These are phyloP conservation scores for Bugulina stolonifera DNA, from an alignment of 2,888 invertebrate genomes.

Conservation along the genomic window DNA sequence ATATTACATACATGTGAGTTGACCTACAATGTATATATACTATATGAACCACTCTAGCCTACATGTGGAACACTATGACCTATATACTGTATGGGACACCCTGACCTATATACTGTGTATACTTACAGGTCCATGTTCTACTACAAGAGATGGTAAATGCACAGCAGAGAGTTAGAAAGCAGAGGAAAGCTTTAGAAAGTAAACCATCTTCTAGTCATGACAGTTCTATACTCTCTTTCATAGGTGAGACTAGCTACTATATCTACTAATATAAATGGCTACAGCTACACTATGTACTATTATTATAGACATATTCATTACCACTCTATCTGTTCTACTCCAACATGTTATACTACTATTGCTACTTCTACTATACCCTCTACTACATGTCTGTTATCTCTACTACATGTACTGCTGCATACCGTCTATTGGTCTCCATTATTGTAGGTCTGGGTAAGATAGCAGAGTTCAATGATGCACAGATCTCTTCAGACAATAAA, in stretches of 20 bases:
- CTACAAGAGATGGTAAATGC: neutral
- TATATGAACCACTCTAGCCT: neutral
- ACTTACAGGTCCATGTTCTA: neutral
- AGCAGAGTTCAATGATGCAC: neutral
- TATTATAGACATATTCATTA: no score
- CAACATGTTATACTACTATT: no score
- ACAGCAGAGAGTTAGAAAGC: neutral
- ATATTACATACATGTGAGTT: neutral
- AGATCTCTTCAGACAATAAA: neutral
- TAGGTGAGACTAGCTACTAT: no score
- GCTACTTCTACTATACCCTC: no score
- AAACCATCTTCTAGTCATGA: neutral
- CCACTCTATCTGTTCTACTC: no score
- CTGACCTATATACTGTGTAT: neutral
- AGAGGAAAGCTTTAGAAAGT: neutral
- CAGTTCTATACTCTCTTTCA: neutral
- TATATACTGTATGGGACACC: neutral
- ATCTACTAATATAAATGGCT: no score
- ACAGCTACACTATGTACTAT: no score
- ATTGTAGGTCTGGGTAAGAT: neutral
- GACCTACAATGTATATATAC: neutral
- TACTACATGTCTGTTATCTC: no score
- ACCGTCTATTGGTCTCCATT: no score
- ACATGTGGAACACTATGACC: neutral
- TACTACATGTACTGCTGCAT: no score